phyloP scores from a whole-genome alignment of 1,140 invertebrate species.

The Frieseomelitta varia region DNA sequence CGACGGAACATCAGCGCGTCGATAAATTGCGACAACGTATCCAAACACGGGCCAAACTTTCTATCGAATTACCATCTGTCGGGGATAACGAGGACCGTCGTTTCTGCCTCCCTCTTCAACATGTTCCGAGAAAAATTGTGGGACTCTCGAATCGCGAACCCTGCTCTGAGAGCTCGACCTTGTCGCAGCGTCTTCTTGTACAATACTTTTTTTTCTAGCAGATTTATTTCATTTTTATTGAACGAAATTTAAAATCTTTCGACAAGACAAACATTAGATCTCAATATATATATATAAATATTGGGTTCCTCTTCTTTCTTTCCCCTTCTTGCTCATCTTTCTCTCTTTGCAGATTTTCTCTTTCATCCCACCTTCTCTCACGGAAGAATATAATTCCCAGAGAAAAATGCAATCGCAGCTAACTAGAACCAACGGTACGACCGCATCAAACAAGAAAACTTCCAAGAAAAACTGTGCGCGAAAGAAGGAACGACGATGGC shows the following conservation, averaged over 20 bases:
- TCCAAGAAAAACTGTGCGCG: not conserved
- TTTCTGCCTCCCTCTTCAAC: not conserved
- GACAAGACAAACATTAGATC: too few relatives aligned
- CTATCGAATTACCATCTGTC: constrained; percentile 38
- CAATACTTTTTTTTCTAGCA: too few relatives aligned
- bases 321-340: too few relatives aligned
- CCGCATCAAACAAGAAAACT: not conserved
- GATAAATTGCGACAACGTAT: constrained; percentile 27
- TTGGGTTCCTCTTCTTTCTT: too few relatives aligned
- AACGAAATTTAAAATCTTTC: too few relatives aligned
- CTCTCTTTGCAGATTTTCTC: too few relatives aligned
- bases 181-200: not conserved
- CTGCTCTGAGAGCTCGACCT: not conserved
- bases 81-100: constrained; percentile 25
- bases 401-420: not conserved
- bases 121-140: not conserved
- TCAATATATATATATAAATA: too few relatives aligned
- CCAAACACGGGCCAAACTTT: constrained; percentile 33
- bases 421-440: not conserved
- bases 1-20: constrained; percentile 25
- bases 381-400: not conserved
- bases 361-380: not conserved
- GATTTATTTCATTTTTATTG: too few relatives aligned
- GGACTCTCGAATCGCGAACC: too few relatives aligned
- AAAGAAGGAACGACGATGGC: not conserved